Base-by-base conservation (phyloP, 2,797 vertebrate species). In the Mergus octosetaceus region DNA sequence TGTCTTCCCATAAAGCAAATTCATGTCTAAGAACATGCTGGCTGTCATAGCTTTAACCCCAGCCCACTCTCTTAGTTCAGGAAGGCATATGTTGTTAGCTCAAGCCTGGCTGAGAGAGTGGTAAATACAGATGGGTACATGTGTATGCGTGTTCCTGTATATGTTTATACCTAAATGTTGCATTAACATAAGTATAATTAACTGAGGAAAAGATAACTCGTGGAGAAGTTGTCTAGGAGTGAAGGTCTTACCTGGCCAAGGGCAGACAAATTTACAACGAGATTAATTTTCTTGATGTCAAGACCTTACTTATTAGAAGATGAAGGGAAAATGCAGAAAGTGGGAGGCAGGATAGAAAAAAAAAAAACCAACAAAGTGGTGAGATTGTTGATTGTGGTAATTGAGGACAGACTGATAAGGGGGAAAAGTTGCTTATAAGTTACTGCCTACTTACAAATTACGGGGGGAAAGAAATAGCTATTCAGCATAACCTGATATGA, bases 31-130 rank as follows among this genome's bases (percentile, higher is more conserved):
- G 34, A 81, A 56, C 16, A 19, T 11, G 24, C 45, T 90, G 70
- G 24, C 62, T 94, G 77, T 76, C 74, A 43, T 18, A 51, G 58
- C 54, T 94, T 95, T 90, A 94, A 95, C 64, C 80, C 56, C 71
- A 93, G 5, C 39, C 28, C 36, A 45, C 57, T 64, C 13, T 68
- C 39, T 49, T n/a, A 71, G 51, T 70, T 76, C 0, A 2, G 27
- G 45, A 68, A 85, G 47, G 43, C 72, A 57, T 77, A 41, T 76
- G 43, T 71, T 89, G 68, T 39, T 70, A 87, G 64, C 36, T 85
- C 30, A 49, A 38, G 71, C 47, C 64, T 85, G 25, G 27, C 71
- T 87, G 58, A 73, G 22, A 45, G 76, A 53, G 53, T 16, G 70
- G 17, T 73, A 85, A 83, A 85, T 80, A 83, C 62, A 86, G 82